Evolutionary conservation across 2,797 vertebrate species (phyloP).

Genomic region (Lacerta bilineata): DNA sequence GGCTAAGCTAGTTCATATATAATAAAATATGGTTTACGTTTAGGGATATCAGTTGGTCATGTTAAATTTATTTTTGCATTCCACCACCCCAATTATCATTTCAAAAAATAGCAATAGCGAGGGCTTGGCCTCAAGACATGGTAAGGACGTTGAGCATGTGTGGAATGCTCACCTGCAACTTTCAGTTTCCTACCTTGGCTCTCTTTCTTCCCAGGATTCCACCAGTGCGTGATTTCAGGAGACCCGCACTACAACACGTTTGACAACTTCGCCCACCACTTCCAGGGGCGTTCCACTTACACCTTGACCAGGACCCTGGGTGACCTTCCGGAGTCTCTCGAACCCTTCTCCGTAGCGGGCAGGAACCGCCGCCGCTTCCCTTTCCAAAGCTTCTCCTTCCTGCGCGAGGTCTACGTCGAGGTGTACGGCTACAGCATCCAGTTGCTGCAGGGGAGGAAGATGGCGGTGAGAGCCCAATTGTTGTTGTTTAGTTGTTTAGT

Average conservation of each 20-base stretch:
- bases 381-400: slow-evolving; percentile 76
- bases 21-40: background rate
- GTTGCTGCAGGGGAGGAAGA: slow-evolving; percentile 76
- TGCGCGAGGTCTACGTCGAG: slow-evolving; percentile 80
- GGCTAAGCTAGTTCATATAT: no score
- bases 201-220: slow-evolving; percentile 69
- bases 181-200: background rate
- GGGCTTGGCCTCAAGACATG: no score
- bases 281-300: slow-evolving; percentile 85
- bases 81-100: background rate
- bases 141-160: background rate
- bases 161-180: background rate
- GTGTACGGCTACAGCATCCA: slow-evolving; percentile 80
- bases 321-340: slow-evolving; percentile 54
- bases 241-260: slow-evolving; percentile 88
- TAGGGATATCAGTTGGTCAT: no score
- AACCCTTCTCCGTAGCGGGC: slow-evolving; percentile 76
- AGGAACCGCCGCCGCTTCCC: slow-evolving; percentile 78
- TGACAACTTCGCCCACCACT: slow-evolving; percentile 83
- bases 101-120: background rate
- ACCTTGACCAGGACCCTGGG: slow-evolving; percentile 73
- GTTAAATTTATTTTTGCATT: background rate
- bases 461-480: slow-evolving; percentile 78
- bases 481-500: no score
- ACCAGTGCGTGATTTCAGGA: slow-evolving; percentile 82